Conservation (phyloP, 2,888 invertebrate species). For the Neria commutata region DNA sequence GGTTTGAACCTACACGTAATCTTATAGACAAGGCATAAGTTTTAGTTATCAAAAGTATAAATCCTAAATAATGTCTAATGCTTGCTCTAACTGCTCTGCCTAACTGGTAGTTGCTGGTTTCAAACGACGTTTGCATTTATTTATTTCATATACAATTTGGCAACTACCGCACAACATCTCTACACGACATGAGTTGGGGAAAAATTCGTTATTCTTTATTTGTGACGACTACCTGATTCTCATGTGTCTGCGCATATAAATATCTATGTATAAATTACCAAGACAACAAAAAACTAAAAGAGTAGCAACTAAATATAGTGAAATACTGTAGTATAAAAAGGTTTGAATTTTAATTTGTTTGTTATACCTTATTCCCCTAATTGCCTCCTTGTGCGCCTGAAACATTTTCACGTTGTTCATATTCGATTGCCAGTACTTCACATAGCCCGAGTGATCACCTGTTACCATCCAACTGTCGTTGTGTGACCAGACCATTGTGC, state of each 20-base stretch:
- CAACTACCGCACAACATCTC: conserved; percentile 15
- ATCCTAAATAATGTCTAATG: background rate
- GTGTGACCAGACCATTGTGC: conserved; percentile 99
- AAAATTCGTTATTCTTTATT: conserved; percentile 3
- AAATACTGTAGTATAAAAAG: conserved; percentile 24
- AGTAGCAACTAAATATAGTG: conserved; percentile 21
- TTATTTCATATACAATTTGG: conserved; percentile 19
- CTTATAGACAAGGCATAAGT: background rate
- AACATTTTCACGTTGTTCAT: conserved; percentile 99
- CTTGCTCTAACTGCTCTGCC: background rate
- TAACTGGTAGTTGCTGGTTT: conserved; percentile 2
- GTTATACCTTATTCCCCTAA: conserved; percentile 94
- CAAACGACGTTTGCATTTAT: conserved; percentile 9
- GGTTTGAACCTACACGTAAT: no score
- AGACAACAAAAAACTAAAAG: conserved; percentile 5
- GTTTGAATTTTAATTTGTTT: conserved; percentile 49
- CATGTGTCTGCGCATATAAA: no score
- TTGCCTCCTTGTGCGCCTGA: conserved; percentile 99
- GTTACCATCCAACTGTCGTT: conserved; percentile 99
- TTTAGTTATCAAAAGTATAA: background rate
- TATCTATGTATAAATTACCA: background rate
- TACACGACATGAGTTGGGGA: background rate
- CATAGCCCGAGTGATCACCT: conserved; percentile 97
- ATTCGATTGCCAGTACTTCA: conserved; percentile 99
- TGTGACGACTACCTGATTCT: no score